Conservation (phyloP, 2,113 vertebrate species). For the Pseudopodoces humilis region DNA sequence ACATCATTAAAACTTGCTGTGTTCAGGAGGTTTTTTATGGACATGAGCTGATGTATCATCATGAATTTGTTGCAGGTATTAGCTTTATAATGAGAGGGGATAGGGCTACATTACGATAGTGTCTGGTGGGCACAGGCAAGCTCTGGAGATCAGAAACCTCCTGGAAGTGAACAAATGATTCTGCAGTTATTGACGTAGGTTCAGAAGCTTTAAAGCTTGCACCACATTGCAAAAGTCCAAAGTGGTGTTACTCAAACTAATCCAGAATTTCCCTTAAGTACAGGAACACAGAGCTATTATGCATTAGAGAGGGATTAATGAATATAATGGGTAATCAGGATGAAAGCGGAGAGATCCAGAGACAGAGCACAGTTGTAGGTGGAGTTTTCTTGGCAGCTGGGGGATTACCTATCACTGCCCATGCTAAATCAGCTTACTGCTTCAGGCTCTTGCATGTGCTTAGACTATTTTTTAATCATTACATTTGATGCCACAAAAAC, state of each 20-base stretch:
- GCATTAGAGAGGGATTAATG: neutral
- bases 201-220: neutral
- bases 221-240: neutral
- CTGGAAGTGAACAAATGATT: neutral
- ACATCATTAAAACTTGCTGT: accelerated
- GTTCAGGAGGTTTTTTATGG: neutral
- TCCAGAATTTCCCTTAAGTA: neutral
- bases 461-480: neutral
- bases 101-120: neutral
- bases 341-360: neutral
- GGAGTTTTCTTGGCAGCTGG: neutral
- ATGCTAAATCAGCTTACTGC: neutral
- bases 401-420: neutral
- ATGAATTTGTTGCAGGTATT: neutral
- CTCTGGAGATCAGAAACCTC: neutral
- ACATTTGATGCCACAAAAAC: neutral
- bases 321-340: neutral
- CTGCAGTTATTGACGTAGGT: neutral
- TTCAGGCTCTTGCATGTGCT: neutral
- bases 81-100: neutral
- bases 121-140: neutral
- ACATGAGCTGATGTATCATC: neutral
- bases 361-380: neutral
- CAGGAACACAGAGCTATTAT: neutral
- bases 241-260: neutral